A percentile compares a stretch with the other conserved stretches of the same genome.
phyloP scores from a whole-genome alignment of 1,140 invertebrate genomes.

The Lycorma delicatula region DNA sequence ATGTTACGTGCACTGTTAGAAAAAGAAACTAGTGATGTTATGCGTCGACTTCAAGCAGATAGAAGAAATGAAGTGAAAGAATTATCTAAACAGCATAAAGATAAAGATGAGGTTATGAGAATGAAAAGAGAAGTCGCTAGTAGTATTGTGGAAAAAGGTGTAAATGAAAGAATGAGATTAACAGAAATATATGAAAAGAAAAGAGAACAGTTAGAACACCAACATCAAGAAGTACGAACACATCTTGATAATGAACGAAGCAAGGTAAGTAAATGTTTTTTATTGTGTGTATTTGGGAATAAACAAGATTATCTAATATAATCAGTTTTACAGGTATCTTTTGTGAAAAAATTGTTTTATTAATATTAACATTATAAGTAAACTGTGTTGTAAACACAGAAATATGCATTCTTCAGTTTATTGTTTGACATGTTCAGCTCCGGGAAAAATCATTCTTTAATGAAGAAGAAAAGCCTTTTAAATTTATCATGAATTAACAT shows the following conservation, averaged over 20 bases:
- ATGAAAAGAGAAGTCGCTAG: slow-evolving; percentile 66
- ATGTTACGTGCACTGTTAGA: slow-evolving; percentile 55
- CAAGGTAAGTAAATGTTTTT: slow-evolving; percentile 50
- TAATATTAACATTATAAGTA: too few relatives aligned
- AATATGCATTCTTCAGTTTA: too few relatives aligned
- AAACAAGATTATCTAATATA: too few relatives aligned
- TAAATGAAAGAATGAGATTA: slow-evolving; percentile 67
- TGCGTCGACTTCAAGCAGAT: slow-evolving; percentile 69
- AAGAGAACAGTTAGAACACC: slow-evolving; percentile 60
- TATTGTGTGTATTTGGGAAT: too few relatives aligned
- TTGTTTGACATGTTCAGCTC: too few relatives aligned
- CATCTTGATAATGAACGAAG: slow-evolving; percentile 57
- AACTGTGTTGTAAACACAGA: too few relatives aligned
- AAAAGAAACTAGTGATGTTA: slow-evolving; percentile 70
- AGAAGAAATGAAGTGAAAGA: slow-evolving; percentile 80
- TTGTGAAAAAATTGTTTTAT: too few relatives aligned
- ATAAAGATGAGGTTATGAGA: slow-evolving; percentile 81
- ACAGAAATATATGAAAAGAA: slow-evolving; percentile 64
- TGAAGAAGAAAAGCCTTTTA: too few relatives aligned
- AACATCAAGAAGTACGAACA: slow-evolving; percentile 65
- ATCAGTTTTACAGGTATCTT: too few relatives aligned
- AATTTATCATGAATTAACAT: too few relatives aligned
- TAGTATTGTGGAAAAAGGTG: slow-evolving; percentile 70
- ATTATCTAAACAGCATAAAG: slow-evolving; percentile 67
- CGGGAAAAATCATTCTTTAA: too few relatives aligned